A percentile compares a stretch with the other conserved stretches of the same genome.
Evolutionary conservation across 2,113 vertebrate species (phyloP).

Genomic region (Piprites chloris): DNA sequence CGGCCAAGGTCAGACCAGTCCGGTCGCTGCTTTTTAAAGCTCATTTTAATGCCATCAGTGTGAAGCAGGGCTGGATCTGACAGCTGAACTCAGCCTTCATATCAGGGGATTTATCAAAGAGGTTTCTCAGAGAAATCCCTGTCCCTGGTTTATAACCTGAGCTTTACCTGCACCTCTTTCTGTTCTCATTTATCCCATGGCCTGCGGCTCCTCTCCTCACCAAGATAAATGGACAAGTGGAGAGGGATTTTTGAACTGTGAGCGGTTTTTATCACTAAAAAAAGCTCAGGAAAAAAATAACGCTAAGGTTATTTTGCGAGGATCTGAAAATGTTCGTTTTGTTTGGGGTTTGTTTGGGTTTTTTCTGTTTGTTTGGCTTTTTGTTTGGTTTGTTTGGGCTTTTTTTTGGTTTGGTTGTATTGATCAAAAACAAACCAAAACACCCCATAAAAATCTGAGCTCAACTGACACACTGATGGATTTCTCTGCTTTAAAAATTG

Average conservation of each 20-base stretch:
- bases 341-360: not conserved
- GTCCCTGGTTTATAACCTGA: not conserved
- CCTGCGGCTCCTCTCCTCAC: not conserved
- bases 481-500: not conserved
- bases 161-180: not conserved
- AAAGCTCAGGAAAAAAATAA: not conserved
- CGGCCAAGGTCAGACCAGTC: not conserved
- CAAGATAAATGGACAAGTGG: not conserved
- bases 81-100: not conserved
- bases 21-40: not conserved
- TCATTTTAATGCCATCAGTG: not conserved
- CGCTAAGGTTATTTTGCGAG: not conserved
- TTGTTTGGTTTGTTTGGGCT: not conserved
- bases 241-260: not conserved
- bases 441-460: not conserved
- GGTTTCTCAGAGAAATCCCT: not conserved
- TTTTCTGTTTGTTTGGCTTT: not conserved
- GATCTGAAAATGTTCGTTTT: not conserved
- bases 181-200: not conserved
- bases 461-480: not conserved
- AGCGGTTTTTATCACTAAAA: not conserved
- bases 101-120: not conserved
- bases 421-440: not conserved
- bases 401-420: not conserved
- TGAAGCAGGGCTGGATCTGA: not conserved